A percentile compares a stretch with the other conserved stretches of the same genome.
phyloP scores from a whole-genome alignment of 30 jellyfish, hydroid and myxozoan species.

The Cassiopea andromeda region DNA sequence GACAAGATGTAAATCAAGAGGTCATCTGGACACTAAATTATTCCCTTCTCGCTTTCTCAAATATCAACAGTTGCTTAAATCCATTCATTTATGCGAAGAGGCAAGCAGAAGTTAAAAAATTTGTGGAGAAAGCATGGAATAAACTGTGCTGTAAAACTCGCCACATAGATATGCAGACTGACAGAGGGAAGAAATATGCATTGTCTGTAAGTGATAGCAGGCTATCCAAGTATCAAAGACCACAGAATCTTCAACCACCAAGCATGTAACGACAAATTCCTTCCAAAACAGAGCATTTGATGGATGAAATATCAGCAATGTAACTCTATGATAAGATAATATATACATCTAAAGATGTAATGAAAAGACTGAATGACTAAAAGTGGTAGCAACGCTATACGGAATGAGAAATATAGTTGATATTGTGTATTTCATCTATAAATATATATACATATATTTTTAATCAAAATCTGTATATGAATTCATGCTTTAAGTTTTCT shows the following conservation, averaged over 20 bases:
- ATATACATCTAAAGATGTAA: too few relatives aligned
- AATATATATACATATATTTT: too few relatives aligned
- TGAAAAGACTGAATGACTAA: too few relatives aligned
- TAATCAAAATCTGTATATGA: too few relatives aligned
- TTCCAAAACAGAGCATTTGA: background rate
- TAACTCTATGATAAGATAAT: too few relatives aligned
- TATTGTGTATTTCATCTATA: too few relatives aligned
- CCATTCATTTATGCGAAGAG: constrained; percentile 61
- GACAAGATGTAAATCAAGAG: constrained; percentile 23
- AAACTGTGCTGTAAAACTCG: background rate
- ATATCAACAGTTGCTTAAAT: constrained; percentile 60
- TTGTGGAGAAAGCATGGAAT: constrained; percentile 17
- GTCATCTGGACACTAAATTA: constrained; percentile 44
- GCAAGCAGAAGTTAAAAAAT: constrained; percentile 34
- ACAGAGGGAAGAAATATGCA: background rate
- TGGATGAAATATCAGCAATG: background rate
- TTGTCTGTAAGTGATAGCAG: background rate
- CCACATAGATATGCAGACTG: background rate
- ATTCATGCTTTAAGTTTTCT: too few relatives aligned
- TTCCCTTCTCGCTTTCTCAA: constrained; percentile 32
- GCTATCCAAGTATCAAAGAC: background rate
- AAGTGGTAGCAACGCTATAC: too few relatives aligned
- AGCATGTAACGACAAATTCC: background rate
- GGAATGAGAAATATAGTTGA: too few relatives aligned
- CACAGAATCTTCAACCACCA: background rate